A percentile compares a stretch with the other conserved stretches of the same genome.
These are phyloP conservation scores for Propithecus perrieri DNA, from an alignment of 2,797 vertebrate species.

Conservation along the genomic window DNA sequence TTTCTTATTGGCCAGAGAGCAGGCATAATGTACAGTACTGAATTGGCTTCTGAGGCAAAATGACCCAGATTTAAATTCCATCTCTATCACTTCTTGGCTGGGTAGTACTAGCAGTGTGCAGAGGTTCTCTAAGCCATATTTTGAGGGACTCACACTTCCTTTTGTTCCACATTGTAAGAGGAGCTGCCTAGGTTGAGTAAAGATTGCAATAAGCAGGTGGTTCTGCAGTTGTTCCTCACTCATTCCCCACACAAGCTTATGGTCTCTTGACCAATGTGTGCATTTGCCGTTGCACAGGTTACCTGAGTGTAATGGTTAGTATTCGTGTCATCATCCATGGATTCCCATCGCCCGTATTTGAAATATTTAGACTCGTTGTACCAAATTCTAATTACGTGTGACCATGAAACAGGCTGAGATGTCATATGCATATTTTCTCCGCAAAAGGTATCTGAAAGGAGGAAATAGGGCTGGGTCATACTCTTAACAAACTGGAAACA, in stretches of 20 bases:
- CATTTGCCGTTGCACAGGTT: not conserved
- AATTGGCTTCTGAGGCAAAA: not conserved
- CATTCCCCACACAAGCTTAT: not conserved
- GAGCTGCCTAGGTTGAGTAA: not conserved
- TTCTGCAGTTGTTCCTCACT: not conserved
- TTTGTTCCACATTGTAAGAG: not conserved
- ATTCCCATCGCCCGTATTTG: not conserved
- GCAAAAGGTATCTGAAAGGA: conserved; percentile 1
- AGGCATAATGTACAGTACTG: not conserved
- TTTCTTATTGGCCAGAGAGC: not conserved
- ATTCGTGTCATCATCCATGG: rapidly evolving
- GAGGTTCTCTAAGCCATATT: not conserved
- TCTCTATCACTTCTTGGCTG: not conserved
- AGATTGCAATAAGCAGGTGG: not conserved
- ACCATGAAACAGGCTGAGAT: not conserved
- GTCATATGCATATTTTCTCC: conserved; percentile 58
- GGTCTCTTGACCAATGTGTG: not conserved
- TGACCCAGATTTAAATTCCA: not conserved
- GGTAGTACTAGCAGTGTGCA: not conserved
- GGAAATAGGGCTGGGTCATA: not conserved
- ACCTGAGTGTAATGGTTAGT: conserved; percentile 59
- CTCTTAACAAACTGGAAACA: not conserved
- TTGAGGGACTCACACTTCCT: not conserved
- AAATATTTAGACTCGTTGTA: conserved; percentile 58
- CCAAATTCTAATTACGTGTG: not conserved